A percentile compares a stretch with the other conserved stretches of the same genome.
Evolutionary conservation across 2,888 invertebrate genomes (phyloP).

Genomic region (Sarcophaga variegata): DNA sequence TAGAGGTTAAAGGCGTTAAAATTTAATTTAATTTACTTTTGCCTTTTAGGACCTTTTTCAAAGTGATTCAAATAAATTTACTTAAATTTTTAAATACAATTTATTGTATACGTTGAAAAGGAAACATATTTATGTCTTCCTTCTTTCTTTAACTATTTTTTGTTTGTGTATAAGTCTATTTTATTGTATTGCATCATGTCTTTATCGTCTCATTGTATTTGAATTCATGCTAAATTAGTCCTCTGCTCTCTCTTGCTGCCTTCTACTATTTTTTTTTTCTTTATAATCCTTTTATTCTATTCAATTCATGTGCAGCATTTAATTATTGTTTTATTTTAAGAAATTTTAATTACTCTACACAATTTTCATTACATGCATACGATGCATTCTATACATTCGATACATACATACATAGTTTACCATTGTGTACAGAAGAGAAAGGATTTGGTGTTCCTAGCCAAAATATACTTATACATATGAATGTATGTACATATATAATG

Average conservation of each 20-base stretch:
- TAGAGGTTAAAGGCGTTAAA: too few relatives aligned
- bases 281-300: constrained; percentile 4
- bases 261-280: not conserved
- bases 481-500: too few relatives aligned
- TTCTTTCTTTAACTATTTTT: not conserved
- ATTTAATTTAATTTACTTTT: not conserved
- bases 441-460: not conserved
- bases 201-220: not conserved
- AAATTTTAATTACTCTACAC: not conserved
- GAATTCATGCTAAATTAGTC: not conserved
- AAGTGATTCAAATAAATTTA: not conserved
- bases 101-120: not conserved
- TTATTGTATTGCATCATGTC: not conserved
- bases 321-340: constrained; percentile 52
- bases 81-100: not conserved
- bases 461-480: too few relatives aligned
- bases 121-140: not conserved
- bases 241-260: not conserved
- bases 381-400: too few relatives aligned
- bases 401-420: not conserved
- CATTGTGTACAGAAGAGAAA: not conserved
- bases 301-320: constrained; percentile 56
- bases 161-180: not conserved
- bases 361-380: not conserved
- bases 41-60: not conserved